These are phyloP conservation scores for Aphelinus atriplicis DNA, from an alignment of 1,140 invertebrate genomes.

Conservation along the genomic window DNA sequence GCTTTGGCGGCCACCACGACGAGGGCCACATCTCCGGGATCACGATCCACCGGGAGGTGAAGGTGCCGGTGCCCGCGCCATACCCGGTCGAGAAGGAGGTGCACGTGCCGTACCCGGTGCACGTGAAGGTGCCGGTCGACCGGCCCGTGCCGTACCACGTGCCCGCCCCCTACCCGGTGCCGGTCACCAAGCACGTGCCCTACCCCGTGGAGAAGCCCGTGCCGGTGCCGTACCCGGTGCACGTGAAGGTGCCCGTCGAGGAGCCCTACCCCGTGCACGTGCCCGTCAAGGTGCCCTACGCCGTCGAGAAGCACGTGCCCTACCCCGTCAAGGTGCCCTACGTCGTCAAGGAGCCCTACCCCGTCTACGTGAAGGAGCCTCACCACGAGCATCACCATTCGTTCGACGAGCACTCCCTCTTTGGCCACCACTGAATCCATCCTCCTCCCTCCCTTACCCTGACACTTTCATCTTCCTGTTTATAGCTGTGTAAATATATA, in stretches of 20 bases:
- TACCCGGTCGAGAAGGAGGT: conserved; percentile 62
- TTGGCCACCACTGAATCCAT: not conserved
- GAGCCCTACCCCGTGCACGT: conserved; percentile 59
- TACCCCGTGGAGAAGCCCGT: conserved; percentile 67
- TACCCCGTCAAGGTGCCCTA: conserved; percentile 59
- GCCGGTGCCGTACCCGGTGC: conserved; percentile 67
- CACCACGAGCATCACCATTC: conserved; percentile 42
- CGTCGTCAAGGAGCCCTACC: conserved; percentile 58
- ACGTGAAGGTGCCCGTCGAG: conserved; percentile 66
- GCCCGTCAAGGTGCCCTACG: conserved; percentile 52
- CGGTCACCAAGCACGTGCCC: conserved; percentile 68
- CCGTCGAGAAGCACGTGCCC: conserved; percentile 59
- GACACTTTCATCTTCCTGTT: no score
- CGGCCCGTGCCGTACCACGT: conserved; percentile 68
- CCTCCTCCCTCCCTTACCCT: not conserved
- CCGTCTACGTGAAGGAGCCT: conserved; percentile 67
- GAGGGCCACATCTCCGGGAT: conserved; percentile 60
- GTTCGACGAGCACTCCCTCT: conserved; percentile 12
- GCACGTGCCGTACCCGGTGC: conserved; percentile 59
- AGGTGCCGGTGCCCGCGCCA: conserved; percentile 63
- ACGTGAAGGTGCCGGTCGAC: conserved; percentile 65
- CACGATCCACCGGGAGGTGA: conserved; percentile 63
- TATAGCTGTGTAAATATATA: no score
- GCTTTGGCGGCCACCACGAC: conserved; percentile 44
- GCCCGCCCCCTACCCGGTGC: conserved; percentile 69